Conservation (phyloP, 2,797 vertebrate genomes). For the Arvicola amphibius region DNA sequence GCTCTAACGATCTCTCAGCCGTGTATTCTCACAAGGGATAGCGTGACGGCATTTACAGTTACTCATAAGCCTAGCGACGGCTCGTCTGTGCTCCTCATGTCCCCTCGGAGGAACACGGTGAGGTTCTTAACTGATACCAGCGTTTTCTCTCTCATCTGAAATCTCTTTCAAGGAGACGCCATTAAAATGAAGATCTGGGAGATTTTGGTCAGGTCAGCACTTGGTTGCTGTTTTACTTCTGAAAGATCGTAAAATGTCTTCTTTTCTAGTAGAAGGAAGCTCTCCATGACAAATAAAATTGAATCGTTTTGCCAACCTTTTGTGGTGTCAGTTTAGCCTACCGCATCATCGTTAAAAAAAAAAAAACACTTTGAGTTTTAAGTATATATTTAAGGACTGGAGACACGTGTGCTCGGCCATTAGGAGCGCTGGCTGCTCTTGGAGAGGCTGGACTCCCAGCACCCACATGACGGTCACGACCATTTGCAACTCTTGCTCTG, state of each 20-base stretch:
- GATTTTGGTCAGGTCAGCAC: background rate
- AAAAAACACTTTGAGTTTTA: background rate
- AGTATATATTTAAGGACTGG: background rate
- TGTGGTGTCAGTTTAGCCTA: background rate
- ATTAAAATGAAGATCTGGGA: conserved; percentile 46
- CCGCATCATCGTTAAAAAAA: background rate
- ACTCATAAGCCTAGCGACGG: background rate
- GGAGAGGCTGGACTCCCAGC: background rate
- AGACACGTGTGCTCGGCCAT: too few species aligned
- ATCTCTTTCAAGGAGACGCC: background rate
- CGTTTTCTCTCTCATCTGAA: conserved; percentile 32
- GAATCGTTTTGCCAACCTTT: background rate
- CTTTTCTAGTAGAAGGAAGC: background rate
- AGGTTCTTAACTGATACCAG: conserved; percentile 23
- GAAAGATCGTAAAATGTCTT: background rate
- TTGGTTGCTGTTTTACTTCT: background rate
- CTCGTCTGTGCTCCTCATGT: background rate
- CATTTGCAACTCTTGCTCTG: background rate
- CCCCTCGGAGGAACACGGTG: background rate
- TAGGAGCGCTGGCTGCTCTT: background rate
- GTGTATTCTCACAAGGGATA: background rate
- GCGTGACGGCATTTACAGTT: background rate
- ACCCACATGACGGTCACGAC: background rate
- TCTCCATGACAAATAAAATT: background rate
- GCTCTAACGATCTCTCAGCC: conserved; percentile 18